Percentiles rank a stretch among this genome's conserved stretches.
These are phyloP conservation scores for Myotis daubentonii DNA, from an alignment of 2,797 vertebrate species.

Conservation along the genomic window DNA sequence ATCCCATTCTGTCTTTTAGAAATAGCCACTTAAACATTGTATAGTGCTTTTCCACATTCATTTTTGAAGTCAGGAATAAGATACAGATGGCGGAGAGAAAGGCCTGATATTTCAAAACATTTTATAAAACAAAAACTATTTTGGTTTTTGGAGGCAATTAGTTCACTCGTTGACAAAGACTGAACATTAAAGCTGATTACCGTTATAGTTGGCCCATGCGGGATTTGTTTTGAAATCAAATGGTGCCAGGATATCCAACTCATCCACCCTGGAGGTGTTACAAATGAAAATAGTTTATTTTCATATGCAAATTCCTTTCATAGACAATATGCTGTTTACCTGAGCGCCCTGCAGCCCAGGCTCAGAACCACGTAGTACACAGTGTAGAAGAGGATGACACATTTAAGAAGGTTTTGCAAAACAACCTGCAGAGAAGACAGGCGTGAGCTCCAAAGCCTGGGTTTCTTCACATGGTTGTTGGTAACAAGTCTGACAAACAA, in stretches of 20 bases:
- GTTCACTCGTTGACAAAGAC: constrained; percentile 21
- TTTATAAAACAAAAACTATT: background rate
- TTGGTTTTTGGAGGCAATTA: background rate
- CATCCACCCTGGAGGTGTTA: constrained; percentile 87
- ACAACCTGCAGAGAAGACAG: constrained; percentile 84
- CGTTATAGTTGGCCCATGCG: constrained; percentile 93
- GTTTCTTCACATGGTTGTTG: background rate
- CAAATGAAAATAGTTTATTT: constrained; percentile 57
- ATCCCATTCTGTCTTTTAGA: background rate
- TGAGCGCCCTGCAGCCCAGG: constrained; percentile 88
- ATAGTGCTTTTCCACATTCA: background rate
- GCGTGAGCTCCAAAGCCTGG: background rate
- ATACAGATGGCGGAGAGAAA: background rate
- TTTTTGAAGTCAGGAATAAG: constrained; percentile 36
- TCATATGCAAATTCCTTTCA: background rate
- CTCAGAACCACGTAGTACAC: constrained; percentile 90
- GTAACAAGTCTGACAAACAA: background rate
- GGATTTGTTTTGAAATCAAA: constrained; percentile 94
- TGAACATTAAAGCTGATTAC: constrained; percentile 82
- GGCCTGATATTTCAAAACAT: background rate
- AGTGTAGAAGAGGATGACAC: constrained; percentile 90
- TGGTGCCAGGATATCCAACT: constrained; percentile 91
- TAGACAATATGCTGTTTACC: constrained; percentile 81
- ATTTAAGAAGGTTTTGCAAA: constrained; percentile 90
- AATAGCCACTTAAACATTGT: background rate